Percentiles rank a stretch among this genome's conserved stretches.
phyloP scores from a whole-genome alignment of 2,113 vertebrate genomes.

The Cavia porcellus region DNA sequence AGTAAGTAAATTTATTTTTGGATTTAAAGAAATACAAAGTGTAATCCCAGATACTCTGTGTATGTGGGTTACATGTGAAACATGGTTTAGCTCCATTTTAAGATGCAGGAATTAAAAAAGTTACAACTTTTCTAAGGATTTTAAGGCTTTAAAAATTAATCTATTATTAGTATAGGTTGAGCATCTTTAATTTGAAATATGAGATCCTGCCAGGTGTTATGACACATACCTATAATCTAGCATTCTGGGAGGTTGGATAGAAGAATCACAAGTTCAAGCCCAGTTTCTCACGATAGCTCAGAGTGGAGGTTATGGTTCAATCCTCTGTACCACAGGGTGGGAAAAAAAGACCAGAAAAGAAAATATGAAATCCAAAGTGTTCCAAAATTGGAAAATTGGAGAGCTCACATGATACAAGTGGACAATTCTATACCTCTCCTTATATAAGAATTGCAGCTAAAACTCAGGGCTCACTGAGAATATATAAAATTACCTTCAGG shows the following conservation, averaged over 20 bases:
- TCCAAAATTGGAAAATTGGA: background rate
- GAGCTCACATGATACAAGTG: background rate
- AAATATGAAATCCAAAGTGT: background rate
- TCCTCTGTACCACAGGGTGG: background rate
- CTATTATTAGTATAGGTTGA: background rate
- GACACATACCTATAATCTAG: background rate
- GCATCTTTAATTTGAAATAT: background rate
- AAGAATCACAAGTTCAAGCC: background rate
- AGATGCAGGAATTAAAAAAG: conserved; percentile 13
- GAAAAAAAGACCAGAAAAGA: background rate
- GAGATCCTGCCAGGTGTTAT: background rate
- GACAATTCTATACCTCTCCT: background rate
- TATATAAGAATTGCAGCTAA: background rate
- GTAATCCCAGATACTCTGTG: background rate
- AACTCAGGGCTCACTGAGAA: background rate
- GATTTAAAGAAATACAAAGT: conserved; percentile 35
- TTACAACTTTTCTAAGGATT: background rate
- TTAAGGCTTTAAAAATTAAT: background rate
- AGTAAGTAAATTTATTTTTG: conserved; percentile 47
- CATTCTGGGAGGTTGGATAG: background rate
- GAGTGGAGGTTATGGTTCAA: background rate
- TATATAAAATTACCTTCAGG: background rate
- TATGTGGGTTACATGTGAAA: background rate
- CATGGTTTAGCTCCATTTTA: background rate
- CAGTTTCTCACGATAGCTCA: background rate